Percentiles rank a stretch among this genome's conserved stretches.
phyloP scores from a whole-genome alignment of 1,140 invertebrate species.

The Apolygus lucorum region DNA sequence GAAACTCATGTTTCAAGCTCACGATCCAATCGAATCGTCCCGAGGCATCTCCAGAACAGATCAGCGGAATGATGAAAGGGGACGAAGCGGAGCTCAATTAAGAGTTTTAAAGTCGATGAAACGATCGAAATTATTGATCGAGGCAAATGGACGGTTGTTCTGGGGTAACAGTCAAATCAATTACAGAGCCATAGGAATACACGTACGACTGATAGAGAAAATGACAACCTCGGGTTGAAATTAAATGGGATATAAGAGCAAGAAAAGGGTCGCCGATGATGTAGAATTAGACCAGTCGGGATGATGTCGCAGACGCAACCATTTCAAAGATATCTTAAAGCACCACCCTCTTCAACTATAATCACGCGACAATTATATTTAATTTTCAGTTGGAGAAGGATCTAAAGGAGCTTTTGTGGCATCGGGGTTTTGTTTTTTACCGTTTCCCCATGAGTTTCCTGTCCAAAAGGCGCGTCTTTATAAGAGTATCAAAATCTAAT shows the following conservation, averaged over 20 bases:
- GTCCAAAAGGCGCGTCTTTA: conserved; percentile 12
- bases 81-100: too few relatives aligned
- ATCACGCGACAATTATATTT: conserved; percentile 16
- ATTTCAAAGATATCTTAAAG: conserved; percentile 9
- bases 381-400: not conserved
- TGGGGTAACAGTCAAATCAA: too few relatives aligned
- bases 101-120: too few relatives aligned
- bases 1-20: too few relatives aligned
- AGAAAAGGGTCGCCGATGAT: not conserved
- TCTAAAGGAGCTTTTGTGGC: conserved; percentile 5
- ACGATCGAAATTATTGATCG: too few relatives aligned
- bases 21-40: too few relatives aligned
- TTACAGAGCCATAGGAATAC: not conserved
- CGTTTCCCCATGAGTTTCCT: not conserved
- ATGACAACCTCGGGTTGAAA: conserved; percentile 5
- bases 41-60: too few relatives aligned
- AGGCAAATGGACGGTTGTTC: too few relatives aligned
- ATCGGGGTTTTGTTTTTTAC: not conserved
- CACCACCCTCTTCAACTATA: conserved; percentile 9
- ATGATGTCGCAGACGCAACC: conserved; percentile 8
- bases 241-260: conserved; percentile 8
- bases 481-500: conserved; percentile 15
- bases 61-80: too few relatives aligned
- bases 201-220: conserved; percentile 2
- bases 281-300: not conserved